Conservation (phyloP, 2,113 vertebrate genomes). For the Alexandromys fortis region DNA sequence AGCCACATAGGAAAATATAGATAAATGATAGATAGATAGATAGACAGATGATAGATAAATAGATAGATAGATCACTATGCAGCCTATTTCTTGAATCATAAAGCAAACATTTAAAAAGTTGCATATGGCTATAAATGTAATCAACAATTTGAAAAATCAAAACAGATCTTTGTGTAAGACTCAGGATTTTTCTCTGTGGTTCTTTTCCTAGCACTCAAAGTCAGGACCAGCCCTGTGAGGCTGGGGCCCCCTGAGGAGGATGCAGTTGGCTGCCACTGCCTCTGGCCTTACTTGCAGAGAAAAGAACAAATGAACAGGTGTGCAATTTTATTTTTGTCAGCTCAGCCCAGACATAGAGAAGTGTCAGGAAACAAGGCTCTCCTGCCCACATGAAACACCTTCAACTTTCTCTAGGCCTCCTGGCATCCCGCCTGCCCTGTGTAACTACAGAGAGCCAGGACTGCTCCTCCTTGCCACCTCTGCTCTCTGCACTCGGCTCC, state of each 20-base stretch:
- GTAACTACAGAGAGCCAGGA: neutral
- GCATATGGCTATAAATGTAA: neutral
- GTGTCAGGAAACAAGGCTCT: constrained; percentile 22
- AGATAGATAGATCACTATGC: neutral
- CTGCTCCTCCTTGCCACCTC: neutral
- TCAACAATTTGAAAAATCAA: constrained; percentile 5
- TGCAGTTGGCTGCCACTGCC: neutral
- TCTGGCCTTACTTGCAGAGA: neutral
- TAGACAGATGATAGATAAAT: too few species aligned
- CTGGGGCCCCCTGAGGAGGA: neutral
- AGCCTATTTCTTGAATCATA: neutral
- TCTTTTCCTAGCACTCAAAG: neutral
- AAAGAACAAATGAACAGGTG: constrained; percentile 59
- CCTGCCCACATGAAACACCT: neutral
- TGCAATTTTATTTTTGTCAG: neutral
- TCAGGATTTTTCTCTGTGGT: neutral
- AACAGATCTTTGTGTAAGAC: neutral
- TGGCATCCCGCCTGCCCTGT: neutral
- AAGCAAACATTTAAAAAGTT: constrained; percentile 32
- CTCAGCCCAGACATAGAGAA: neutral
- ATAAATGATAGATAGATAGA: neutral
- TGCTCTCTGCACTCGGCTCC: neutral
- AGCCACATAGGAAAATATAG: neutral
- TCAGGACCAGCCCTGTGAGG: neutral
- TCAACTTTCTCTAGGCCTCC: neutral